These are phyloP conservation scores for Microplitis manilae DNA, from an alignment of 2,888 invertebrate species.

Conservation along the genomic window DNA sequence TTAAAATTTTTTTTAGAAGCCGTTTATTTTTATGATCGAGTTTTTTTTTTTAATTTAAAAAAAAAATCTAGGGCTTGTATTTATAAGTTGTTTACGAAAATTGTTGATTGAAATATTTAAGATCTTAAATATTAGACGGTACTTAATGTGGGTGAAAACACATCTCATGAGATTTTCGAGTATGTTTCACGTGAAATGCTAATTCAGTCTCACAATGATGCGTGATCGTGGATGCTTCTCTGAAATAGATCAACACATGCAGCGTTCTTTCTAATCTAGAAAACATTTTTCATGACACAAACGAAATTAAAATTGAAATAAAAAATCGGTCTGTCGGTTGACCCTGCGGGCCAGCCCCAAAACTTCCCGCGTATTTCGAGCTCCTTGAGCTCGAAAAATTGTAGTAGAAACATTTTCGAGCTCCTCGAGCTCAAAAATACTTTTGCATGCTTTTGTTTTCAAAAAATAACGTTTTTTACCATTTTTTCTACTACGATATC, in stretches of 20 bases:
- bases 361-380: too few species aligned
- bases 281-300: neutral
- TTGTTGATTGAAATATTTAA: conserved; percentile 17
- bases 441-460: too few species aligned
- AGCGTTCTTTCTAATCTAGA: neutral
- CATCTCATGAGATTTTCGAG: conserved; percentile 4
- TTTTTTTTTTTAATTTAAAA: conserved; percentile 1
- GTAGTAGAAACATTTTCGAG: too few species aligned
- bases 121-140: conserved; percentile 15
- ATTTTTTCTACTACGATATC: too few species aligned
- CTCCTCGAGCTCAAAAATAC: too few species aligned
- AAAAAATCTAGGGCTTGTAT: neutral
- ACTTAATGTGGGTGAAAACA: conserved; percentile 16
- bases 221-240: neutral
- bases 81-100: conserved; percentile 1
- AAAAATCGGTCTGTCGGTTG: too few species aligned
- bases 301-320: too few species aligned
- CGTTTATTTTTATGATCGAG: neutral
- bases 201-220: neutral
- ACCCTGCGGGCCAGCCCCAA: too few species aligned
- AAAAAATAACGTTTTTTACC: too few species aligned
- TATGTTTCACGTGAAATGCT: conserved; percentile 1
- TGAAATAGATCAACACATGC: conserved; percentile 1
- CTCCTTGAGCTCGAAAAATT: too few species aligned
- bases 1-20: neutral